phyloP scores from a whole-genome alignment of 2,797 vertebrate genomes.

The Anisognathus igniventris region DNA sequence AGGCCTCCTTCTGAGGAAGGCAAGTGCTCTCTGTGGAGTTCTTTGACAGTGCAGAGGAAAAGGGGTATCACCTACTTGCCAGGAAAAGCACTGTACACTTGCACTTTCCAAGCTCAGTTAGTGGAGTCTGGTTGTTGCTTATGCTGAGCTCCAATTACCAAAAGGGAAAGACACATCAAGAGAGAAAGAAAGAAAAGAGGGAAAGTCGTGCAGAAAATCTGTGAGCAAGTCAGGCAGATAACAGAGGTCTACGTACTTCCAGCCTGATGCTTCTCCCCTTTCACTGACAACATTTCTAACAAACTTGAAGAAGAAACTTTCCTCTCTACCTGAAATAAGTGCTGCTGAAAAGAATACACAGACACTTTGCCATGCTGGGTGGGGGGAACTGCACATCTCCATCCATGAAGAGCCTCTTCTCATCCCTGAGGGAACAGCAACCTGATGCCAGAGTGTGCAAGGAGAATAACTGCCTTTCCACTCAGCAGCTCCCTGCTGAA shows the following conservation, averaged over 20 bases:
- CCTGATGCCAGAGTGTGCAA: not conserved
- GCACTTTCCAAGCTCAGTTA: not conserved
- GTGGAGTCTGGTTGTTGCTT: not conserved
- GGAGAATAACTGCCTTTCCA: slow-evolving; percentile 21
- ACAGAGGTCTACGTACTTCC: fast-evolving
- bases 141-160: not conserved
- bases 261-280: not conserved
- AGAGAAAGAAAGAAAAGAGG: not conserved
- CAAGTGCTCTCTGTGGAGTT: not conserved
- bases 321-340: not conserved
- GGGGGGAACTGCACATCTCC: not conserved
- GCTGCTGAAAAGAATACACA: not conserved
- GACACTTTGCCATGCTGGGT: not conserved
- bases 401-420: not conserved
- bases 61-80: not conserved
- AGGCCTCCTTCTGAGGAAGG: not conserved
- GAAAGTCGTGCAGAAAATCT: not conserved
- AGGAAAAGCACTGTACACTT: not conserved
- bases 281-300: not conserved
- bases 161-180: not conserved
- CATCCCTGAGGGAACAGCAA: not conserved
- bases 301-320: not conserved
- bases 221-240: not conserved
- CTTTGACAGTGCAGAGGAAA: not conserved
- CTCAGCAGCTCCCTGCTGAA: slow-evolving; percentile 49